Evolutionary conservation across 2,888 invertebrate genomes (phyloP).

Genomic region (Sabatieria punctata): DNA sequence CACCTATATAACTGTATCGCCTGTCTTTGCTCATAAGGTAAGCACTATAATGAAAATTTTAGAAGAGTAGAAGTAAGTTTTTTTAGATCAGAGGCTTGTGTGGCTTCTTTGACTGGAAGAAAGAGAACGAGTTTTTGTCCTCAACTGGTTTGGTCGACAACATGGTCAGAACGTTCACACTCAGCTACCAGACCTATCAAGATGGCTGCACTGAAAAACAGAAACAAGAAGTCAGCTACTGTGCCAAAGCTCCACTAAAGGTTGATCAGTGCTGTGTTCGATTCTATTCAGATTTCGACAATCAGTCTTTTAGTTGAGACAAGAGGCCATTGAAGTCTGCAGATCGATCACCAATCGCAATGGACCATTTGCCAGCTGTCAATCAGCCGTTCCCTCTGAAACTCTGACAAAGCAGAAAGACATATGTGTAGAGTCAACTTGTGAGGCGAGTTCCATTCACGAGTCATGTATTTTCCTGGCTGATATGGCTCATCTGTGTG

Average conservation of each 20-base stretch:
- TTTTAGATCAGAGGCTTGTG: constrained; percentile 58
- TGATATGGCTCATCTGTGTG: constrained; percentile 7
- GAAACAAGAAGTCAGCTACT: background rate
- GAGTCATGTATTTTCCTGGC: constrained; percentile 7
- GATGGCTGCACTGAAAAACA: constrained; percentile 3
- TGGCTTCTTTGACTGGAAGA: constrained; percentile 72
- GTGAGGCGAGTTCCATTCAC: constrained; percentile 1
- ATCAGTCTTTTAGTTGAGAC: background rate
- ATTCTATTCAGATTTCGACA: no score
- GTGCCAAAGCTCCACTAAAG: constrained; percentile 1
- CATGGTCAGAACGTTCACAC: constrained; percentile 32
- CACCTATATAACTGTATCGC: constrained; percentile 5
- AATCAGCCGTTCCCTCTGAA: background rate
- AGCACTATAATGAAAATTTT: background rate
- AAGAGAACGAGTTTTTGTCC: constrained; percentile 65
- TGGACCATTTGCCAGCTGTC: constrained; percentile 8
- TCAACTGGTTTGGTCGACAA: constrained; percentile 47
- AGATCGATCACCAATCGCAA: background rate
- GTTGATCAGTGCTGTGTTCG: no score
- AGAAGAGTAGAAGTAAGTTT: background rate
- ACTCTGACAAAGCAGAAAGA: background rate
- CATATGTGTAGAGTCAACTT: constrained; percentile 5
- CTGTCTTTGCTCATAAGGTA: background rate
- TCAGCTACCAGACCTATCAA: constrained; percentile 5
- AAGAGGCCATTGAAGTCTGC: background rate